phyloP scores from a whole-genome alignment of 2,888 invertebrate species.

The Diaperis boleti region DNA sequence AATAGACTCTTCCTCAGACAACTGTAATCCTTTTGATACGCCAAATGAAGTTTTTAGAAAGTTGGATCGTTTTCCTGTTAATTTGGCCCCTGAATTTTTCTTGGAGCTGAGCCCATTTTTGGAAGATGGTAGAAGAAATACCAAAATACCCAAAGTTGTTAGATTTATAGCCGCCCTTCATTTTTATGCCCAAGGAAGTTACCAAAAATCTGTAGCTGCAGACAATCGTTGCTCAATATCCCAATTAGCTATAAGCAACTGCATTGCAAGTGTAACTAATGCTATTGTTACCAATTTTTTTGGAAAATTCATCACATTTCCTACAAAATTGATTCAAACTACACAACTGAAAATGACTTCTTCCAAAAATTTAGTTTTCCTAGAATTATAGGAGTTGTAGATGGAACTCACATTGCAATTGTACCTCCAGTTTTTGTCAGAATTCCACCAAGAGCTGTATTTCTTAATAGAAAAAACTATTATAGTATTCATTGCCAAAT shows the following conservation, averaged over 20 bases:
- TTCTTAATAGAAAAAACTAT: background rate
- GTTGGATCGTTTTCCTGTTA: background rate
- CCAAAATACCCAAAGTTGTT: background rate
- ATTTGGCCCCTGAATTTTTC: background rate
- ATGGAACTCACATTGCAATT: too few relatives aligned
- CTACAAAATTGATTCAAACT: conserved; percentile 25
- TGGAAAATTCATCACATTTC: too few relatives aligned
- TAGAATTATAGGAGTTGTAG: too few relatives aligned
- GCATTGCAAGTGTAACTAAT: conserved; percentile 28
- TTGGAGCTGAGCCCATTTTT: background rate
- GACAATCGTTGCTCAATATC: conserved; percentile 27
- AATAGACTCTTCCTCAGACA: too few relatives aligned
- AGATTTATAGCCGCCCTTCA: conserved; percentile 27
- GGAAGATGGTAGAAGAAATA: background rate
- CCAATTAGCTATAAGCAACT: conserved; percentile 34
- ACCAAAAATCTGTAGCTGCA: too few relatives aligned
- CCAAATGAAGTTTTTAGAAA: conserved; percentile 5
- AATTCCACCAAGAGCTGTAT: background rate
- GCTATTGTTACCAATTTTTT: conserved; percentile 28
- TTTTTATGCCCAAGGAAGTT: conserved; percentile 34
- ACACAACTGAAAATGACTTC: conserved; percentile 5
- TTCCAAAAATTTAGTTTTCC: background rate
- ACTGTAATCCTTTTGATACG: background rate
- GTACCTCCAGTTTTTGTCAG: too few relatives aligned
- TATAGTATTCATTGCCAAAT: background rate